Conservation (phyloP, 1,140 invertebrate species). For the Spodoptera frugiperda region DNA sequence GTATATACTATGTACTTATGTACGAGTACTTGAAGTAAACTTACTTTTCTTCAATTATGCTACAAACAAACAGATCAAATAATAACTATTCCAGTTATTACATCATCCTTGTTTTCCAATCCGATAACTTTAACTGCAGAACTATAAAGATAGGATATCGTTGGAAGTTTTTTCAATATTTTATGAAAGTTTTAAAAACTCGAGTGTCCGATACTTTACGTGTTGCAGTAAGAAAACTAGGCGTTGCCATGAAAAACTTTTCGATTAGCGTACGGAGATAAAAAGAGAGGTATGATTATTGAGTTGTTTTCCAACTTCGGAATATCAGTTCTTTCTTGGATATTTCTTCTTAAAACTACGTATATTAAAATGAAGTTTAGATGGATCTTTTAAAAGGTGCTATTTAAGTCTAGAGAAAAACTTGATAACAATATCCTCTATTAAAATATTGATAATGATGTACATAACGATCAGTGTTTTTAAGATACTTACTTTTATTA, state of each 20-base stretch:
- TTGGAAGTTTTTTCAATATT: slow-evolving; percentile 41
- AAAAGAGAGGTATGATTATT: slow-evolving; percentile 58
- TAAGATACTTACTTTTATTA: too few relatives aligned
- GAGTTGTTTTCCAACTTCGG: slow-evolving; percentile 2
- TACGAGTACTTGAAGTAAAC: too few relatives aligned
- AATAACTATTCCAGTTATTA: neutral
- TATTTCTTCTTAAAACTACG: too few relatives aligned
- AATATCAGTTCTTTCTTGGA: neutral
- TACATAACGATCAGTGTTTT: too few relatives aligned
- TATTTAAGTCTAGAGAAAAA: too few relatives aligned
- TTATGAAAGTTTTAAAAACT: slow-evolving; percentile 32
- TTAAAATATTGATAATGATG: too few relatives aligned
- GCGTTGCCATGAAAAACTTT: slow-evolving; percentile 49
- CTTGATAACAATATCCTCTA: too few relatives aligned
- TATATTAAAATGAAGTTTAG: too few relatives aligned
- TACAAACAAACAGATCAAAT: too few relatives aligned
- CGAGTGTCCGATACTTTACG: slow-evolving; percentile 36
- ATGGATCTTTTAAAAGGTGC: too few relatives aligned
- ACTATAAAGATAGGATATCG: slow-evolving; percentile 32
- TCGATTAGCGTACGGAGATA: slow-evolving; percentile 63
- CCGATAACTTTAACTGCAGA: slow-evolving; percentile 14
- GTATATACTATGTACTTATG: too few relatives aligned
- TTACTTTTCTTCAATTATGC: too few relatives aligned
- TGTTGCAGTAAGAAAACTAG: slow-evolving; percentile 36
- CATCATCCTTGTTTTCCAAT: slow-evolving; percentile 14